Base-by-base conservation (phyloP, 2,797 vertebrate species). In the Eremophila alpestris region DNA sequence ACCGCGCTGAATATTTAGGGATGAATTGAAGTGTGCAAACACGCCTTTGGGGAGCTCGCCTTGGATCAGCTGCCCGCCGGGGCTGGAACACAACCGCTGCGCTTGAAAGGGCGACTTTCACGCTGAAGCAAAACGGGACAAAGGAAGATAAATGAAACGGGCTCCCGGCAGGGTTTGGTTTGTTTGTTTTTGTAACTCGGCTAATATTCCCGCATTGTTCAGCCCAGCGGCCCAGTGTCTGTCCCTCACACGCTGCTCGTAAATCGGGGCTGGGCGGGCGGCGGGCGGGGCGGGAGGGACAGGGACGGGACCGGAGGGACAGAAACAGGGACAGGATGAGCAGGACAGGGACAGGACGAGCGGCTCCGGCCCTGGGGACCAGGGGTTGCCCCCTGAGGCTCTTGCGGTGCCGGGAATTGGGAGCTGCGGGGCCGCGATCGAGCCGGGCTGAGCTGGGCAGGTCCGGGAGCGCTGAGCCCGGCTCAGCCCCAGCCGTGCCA, bases 101-200 rank as follows among this genome's bases (percentile, higher is more conserved):
- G 83, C 91, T 96, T 96, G 94, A 96, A 97, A 97, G 91, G 95
- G 89, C 87, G 62, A 97, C 95, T 97, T 97, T 97, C 96, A 97
- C 77, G 83, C 96, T 97, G 95, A 91, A 96, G 94, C 97, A 93
- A 95, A 94, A 93, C 87, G 18, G 95, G 95, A 97, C 96, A 97
- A 97, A 97, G 93, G 95, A 95, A 96, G 94, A 96, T 95, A 96
- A 96, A 97, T 96, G 96, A 94, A 97, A 97, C 52, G 62, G 83
- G 76, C 95, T 94, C 95, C 93, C 86, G 64, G 94, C 79, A 90
- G 96, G 93, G 92, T 73, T 97, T 93, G 96, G 91, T 96, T 97
- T 97, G 96, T 97, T 97, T 97, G 96, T 97, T 97, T 97, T 97
- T 96, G 96, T 97, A 96, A 96, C 92, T 93, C 95, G 77, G 96